A percentile compares a stretch with the other conserved stretches of the same genome.
phyloP scores from a whole-genome alignment of 2,113 vertebrate genomes.

The Vimba vimba region DNA sequence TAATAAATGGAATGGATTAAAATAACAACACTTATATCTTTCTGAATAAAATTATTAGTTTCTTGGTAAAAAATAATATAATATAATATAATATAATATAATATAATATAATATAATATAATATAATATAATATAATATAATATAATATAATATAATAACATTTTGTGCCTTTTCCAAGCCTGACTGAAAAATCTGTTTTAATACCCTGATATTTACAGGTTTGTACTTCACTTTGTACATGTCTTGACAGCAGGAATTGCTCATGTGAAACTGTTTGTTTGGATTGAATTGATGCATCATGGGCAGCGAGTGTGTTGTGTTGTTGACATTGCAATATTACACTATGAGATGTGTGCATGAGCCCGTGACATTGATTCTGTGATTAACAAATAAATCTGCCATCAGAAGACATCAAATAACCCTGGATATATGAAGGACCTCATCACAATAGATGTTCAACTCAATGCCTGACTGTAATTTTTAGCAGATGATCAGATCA shows the following conservation, averaged over 20 bases:
- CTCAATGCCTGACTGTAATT: slow-evolving; percentile 34
- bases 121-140: not conserved
- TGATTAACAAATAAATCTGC: slow-evolving; percentile 64
- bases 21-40: no score
- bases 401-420: slow-evolving; percentile 46
- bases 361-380: slow-evolving; percentile 46
- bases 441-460: not conserved
- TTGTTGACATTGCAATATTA: slow-evolving; percentile 57
- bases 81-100: not conserved
- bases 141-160: not conserved
- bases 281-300: slow-evolving; percentile 1
- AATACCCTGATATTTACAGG: no score
- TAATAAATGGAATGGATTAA: no score
- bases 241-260: not conserved
- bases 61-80: not conserved
- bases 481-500: slow-evolving; percentile 18
- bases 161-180: not conserved
- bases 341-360: slow-evolving; percentile 47
- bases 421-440: slow-evolving; percentile 40
- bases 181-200: not conserved
- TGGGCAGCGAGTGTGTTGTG: not conserved
- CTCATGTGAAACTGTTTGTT: slow-evolving; percentile 6
- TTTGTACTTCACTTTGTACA: not conserved
- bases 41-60: no score
- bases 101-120: not conserved